A percentile compares a stretch with the other conserved stretches of the same genome.
These are phyloP conservation scores for Callithrix jacchus DNA, from an alignment of 2,113 vertebrate species.

Conservation along the genomic window DNA sequence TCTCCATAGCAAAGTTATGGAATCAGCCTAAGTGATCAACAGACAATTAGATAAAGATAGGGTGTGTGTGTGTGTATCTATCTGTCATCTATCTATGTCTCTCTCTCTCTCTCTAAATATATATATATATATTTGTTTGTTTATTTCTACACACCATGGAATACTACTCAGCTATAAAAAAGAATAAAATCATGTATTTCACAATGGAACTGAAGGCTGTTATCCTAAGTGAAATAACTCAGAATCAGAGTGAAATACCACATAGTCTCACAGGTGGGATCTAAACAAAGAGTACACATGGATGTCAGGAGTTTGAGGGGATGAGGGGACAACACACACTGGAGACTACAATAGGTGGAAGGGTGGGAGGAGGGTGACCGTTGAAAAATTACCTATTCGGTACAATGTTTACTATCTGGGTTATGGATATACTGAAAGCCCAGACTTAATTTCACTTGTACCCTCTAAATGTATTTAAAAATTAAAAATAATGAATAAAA, in stretches of 20 bases:
- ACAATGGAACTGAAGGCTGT: neutral
- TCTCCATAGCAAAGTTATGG: neutral
- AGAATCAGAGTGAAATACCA: neutral
- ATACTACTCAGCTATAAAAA: neutral
- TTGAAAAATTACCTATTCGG: neutral
- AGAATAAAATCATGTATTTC: neutral
- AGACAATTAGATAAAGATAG: neutral
- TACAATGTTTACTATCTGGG: neutral
- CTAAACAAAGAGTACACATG: neutral
- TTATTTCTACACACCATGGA: neutral
- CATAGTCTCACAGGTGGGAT: neutral
- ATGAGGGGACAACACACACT: neutral
- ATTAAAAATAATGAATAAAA: neutral
- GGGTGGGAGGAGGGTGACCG: neutral
- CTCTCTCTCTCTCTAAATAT: too few species aligned
- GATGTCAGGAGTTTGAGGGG: neutral
- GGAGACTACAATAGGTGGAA: neutral
- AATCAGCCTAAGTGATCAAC: neutral
- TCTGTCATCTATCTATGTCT: too few species aligned
- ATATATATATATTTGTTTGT: too few species aligned
- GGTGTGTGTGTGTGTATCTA: too few species aligned
- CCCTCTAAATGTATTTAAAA: neutral
- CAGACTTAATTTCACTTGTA: neutral
- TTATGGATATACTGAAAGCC: neutral
- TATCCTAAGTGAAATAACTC: neutral